Base-by-base conservation (phyloP, 2,113 vertebrate genomes). In the Urocynchramus pylzowi region DNA sequence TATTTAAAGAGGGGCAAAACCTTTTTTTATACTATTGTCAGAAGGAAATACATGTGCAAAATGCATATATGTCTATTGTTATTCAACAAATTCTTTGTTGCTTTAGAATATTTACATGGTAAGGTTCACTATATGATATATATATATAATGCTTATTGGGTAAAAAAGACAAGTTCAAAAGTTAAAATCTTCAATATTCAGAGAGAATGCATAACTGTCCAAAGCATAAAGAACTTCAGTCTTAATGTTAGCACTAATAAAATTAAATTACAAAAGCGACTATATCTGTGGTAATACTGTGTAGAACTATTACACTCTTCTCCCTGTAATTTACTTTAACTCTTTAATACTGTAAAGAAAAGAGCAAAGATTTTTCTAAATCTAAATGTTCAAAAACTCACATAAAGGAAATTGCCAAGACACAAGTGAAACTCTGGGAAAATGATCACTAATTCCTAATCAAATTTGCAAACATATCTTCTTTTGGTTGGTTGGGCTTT, bases 401-500 rank as follows among this genome's bases (percentile, higher is more conserved):
- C 1, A 11, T 6, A 59, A 61, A 23, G 13, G 4, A 78, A 78
- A 56, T 39, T 19, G 16, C 6, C 8, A 69, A 68, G 9, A 39
- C 26, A 3, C 18, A 78, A 39, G 21, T 35, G 27, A 87, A 92
- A 57, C 19, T 52, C 50, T 45, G 9, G 4, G 35, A 35, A 84
- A 84, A 73, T 20, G 21, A 22, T 70, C 42, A 16, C 5, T 80
- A 23, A 56, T 52, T 77, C 50, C 14, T 50, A 61, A 76, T 54
- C 1, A 3, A 30, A 14, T 63, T 64, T 68, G 7, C 4, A 84
- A 64, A 10, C 5, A 26, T 33, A 16, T 5, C 1, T 59, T n/a
- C 49, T 64, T 54, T 76, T 39, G 1, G 0, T n/a, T 56, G 6
- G 3, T 35, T 59, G 17, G 2, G 1, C 2, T 3, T 39, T 13